These are phyloP conservation scores for Meiosimyza decipiens DNA, from an alignment of 2,888 invertebrate species.

Conservation along the genomic window DNA sequence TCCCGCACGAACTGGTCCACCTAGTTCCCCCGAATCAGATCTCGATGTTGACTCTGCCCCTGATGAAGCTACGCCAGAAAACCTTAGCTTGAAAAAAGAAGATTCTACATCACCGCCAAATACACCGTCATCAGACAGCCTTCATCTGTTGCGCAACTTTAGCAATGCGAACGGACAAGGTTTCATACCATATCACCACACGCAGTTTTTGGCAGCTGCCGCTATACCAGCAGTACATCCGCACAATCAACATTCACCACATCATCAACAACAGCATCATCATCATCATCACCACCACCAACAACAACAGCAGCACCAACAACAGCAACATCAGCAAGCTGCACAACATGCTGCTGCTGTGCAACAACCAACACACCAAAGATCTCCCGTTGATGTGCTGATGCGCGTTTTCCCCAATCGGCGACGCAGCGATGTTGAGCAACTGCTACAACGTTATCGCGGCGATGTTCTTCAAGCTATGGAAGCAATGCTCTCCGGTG, in stretches of 20 bases:
- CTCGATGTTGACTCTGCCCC: slow-evolving; percentile 67
- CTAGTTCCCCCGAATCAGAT: slow-evolving; percentile 67
- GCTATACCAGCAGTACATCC: slow-evolving; percentile 43
- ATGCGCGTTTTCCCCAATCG: slow-evolving; percentile 90
- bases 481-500: slow-evolving; percentile 85
- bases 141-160: slow-evolving; percentile 62
- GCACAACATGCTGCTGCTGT: slow-evolving; percentile 45
- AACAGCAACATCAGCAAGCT: slow-evolving; percentile 43
- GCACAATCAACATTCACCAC: slow-evolving; percentile 42
- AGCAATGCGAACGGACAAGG: slow-evolving; percentile 64
- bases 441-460: slow-evolving; percentile 83
- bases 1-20: slow-evolving; percentile 65
- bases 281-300: slow-evolving; percentile 50
- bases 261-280: slow-evolving; percentile 47
- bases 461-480: slow-evolving; percentile 94
- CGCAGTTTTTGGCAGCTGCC: slow-evolving; percentile 60
- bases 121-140: slow-evolving; percentile 62
- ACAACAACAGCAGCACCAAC: slow-evolving; percentile 50
- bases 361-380: slow-evolving; percentile 62
- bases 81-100: slow-evolving; percentile 80
- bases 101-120: slow-evolving; percentile 67
- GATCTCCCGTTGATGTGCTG: slow-evolving; percentile 88
- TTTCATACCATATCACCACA: slow-evolving; percentile 68
- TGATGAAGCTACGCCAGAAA: slow-evolving; percentile 77
- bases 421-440: slow-evolving; percentile 86